A percentile compares a stretch with the other conserved stretches of the same genome.
Conservation (phyloP, 2,113 vertebrate species). For the Aix galericulata region DNA sequence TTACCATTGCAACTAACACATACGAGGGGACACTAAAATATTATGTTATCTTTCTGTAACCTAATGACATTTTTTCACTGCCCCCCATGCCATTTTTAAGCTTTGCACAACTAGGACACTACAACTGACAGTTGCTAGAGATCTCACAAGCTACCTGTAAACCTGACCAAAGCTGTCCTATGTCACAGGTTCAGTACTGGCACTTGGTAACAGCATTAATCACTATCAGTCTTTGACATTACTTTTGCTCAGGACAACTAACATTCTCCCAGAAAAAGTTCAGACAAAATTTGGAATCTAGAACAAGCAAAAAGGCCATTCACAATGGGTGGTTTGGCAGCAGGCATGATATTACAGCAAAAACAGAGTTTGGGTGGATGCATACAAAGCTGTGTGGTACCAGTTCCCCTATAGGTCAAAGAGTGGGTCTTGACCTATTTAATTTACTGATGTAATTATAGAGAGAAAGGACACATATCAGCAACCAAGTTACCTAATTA, state of each 20-base stretch:
- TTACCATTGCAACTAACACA: background rate
- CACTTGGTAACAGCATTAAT: background rate
- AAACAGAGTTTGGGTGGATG: background rate
- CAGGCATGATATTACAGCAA: background rate
- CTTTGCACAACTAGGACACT: background rate
- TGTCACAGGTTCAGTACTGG: background rate
- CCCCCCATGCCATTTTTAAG: background rate
- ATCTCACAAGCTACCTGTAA: background rate
- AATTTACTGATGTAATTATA: background rate
- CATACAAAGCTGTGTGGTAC: background rate
- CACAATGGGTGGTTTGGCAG: background rate
- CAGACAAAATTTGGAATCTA: background rate
- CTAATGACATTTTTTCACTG: background rate
- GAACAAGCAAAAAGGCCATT: background rate
- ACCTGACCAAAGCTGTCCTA: background rate
- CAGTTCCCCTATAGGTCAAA: background rate
- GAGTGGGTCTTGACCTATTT: background rate
- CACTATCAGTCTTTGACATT: background rate
- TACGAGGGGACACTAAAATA: background rate
- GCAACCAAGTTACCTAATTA: background rate
- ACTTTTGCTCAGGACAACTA: background rate
- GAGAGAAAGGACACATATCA: background rate
- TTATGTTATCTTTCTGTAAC: background rate
- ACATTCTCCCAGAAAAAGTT: background rate
- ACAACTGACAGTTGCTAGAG: background rate